A percentile compares a stretch with the other conserved stretches of the same genome.
phyloP scores from a whole-genome alignment of 2,113 vertebrate genomes.

The Phrynocephalus versicolor region DNA sequence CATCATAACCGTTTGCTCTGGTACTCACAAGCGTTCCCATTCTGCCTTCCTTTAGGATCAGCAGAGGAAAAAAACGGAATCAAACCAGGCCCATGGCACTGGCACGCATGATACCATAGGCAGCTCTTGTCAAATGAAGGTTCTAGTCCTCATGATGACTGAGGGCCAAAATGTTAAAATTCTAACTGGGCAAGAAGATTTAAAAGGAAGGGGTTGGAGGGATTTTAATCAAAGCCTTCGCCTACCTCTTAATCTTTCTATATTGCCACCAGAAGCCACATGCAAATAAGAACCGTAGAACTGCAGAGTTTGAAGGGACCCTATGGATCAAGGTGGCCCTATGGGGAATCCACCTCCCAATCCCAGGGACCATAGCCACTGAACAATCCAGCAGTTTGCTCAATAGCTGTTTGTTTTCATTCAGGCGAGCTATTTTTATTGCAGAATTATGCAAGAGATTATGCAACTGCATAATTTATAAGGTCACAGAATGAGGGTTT shows the following conservation, averaged over 20 bases:
- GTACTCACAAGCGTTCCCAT: neutral
- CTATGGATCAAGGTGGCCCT: too few species aligned
- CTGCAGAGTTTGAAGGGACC: too few species aligned
- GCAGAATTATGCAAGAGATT: too few species aligned
- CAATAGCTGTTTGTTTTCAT: too few species aligned
- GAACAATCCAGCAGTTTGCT: too few species aligned
- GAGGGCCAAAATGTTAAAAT: neutral
- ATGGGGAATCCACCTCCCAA: too few species aligned
- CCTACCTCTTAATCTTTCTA: neutral
- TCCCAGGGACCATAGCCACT: too few species aligned
- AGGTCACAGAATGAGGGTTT: too few species aligned
- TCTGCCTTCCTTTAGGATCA: neutral
- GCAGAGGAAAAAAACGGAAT: neutral
- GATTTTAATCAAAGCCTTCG: neutral
- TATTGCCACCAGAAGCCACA: neutral
- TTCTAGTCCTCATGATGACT: neutral
- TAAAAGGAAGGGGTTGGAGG: neutral
- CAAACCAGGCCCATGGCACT: neutral
- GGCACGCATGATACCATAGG: neutral
- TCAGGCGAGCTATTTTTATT: too few species aligned
- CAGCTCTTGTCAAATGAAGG: neutral
- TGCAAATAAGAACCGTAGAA: too few species aligned
- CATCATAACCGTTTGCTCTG: neutral
- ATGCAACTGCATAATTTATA: too few species aligned
- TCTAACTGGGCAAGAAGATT: neutral